Base-by-base conservation (phyloP, 2,888 invertebrate genomes). In the Cheilosia grossa region DNA sequence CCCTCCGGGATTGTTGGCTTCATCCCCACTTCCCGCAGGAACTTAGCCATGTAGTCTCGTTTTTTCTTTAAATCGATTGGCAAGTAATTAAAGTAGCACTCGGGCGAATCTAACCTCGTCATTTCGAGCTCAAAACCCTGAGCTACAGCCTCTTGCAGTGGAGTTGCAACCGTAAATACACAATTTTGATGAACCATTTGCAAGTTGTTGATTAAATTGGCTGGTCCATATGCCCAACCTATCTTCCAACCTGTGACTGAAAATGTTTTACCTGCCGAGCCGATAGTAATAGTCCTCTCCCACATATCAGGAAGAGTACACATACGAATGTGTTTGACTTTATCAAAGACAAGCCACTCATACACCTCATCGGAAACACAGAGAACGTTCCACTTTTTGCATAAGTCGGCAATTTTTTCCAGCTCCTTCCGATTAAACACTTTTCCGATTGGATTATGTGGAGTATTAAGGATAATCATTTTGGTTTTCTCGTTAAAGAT, bases 301-400 rank as follows among this genome's bases (percentile, higher is more conserved):
- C 98, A 99, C 99, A 99, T 99, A 17, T 93, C 98, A 0, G 99
- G 99, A 7, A 99, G 91, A 0, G 97, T 96, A 97, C 98, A 98
- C 80, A 99, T 99, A 90, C 98, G 94, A 80, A 98, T 94, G 91
- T 99, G 97, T 89, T 96, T 93, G 33, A 94, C 93, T 0, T 96
- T 96, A 89, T 96, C 94, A 89, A 96, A 98, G 13, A 97, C 96
- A 91, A 99, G 94, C 98, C 98, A 99, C 91, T 99, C 99, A 88
- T 99, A 99, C 0, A 99, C 99, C 92, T 99, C 99, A 92, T 99
- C 99, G 0, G 98, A 96, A 21, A 99, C 92, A 75, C 98, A 98
- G 9, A 99, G 92, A 4, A 97, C 96, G 91, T 99, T 96, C 94
- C 97, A 96, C 90, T 98, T 97, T 90, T 96, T 96, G 91, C 98